Evolutionary conservation across 2,888 invertebrate species (phyloP), one percentile per base, ranked within the genome.

Genomic region (Lithophane semibrunnea): DNA sequence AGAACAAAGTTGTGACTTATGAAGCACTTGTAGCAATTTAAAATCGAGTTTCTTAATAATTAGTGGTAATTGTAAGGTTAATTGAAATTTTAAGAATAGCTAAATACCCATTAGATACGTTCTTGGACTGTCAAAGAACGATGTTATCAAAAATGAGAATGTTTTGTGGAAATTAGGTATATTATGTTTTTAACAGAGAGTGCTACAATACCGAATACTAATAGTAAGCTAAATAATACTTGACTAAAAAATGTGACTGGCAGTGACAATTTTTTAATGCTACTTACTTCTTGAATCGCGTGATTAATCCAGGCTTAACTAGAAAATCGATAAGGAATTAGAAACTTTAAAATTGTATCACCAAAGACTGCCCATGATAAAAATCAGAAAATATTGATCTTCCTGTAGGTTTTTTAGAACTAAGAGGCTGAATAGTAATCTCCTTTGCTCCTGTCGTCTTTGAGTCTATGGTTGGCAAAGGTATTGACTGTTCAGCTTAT

Each of bases 311-410:
- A 63, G n/a, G 73, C 61, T 80, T 79, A 80, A 70, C 29, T 76
- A 69, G n/a, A 63, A 80, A 82, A 68, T 75, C 37, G 16, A 61
- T 29, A 84, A 61, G n/a, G 74, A 78, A 80, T 75, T 72, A 80
- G 54, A 76, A 73, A 76, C 49, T 73, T 85, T 71, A 73, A 85
- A 85, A 84, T 85, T 85, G 73, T 83, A 84, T 86, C 89, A 90
- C 89, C 90, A 90, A 92, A 92, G 92, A 92, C 92, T 92, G 92
- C 89, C 88, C 80, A 78, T 77, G 80, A 73, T 83, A 79, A 86
- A 88, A 83, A 85, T 79, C 83, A 80, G 80, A 85, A 83, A 88
- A 80, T 71, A 88, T 86, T 82, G 88, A 92, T 91, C 91, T 88
- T 88, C 74, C 77, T 52, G 77, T 86, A 83, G 80, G 73, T 63